phyloP scores from a whole-genome alignment of 2,113 vertebrate species.

The Ia io region DNA sequence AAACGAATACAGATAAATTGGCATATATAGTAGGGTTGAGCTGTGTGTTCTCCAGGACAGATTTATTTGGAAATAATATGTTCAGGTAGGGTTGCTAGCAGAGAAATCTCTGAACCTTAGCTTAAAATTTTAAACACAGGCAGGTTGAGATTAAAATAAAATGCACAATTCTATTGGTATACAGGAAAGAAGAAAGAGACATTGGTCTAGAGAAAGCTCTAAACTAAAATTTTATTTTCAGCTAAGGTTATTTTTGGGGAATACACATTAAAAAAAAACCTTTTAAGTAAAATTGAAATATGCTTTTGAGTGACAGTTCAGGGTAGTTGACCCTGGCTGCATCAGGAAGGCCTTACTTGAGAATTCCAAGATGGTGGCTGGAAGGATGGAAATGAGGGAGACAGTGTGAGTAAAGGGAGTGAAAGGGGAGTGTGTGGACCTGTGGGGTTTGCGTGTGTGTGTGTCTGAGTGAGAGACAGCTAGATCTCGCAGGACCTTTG shows the following conservation, averaged over 20 bases:
- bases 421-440: no score
- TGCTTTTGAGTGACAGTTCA: slow-evolving; percentile 31
- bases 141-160: slow-evolving; percentile 68
- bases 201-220: slow-evolving; percentile 52
- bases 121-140: slow-evolving; percentile 64
- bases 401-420: no score
- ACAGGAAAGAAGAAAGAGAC: slow-evolving; percentile 45
- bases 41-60: neutral
- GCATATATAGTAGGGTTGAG: neutral
- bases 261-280: slow-evolving; percentile 48
- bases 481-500: no score
- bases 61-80: slow-evolving; percentile 39
- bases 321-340: neutral
- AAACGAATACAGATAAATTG: slow-evolving; percentile 1
- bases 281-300: slow-evolving; percentile 71
- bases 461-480: no score
- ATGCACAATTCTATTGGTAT: slow-evolving; percentile 63
- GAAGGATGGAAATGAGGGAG: no score
- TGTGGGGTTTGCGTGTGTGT: no score
- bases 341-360: neutral
- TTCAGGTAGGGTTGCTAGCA: slow-evolving; percentile 22
- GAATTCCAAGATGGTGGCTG: no score
- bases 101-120: slow-evolving; percentile 57
- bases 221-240: slow-evolving; percentile 67
- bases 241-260: slow-evolving; percentile 51